Evolutionary conservation across 1,140 invertebrate species (phyloP).

Genomic region (Trachelipus rathkii): DNA sequence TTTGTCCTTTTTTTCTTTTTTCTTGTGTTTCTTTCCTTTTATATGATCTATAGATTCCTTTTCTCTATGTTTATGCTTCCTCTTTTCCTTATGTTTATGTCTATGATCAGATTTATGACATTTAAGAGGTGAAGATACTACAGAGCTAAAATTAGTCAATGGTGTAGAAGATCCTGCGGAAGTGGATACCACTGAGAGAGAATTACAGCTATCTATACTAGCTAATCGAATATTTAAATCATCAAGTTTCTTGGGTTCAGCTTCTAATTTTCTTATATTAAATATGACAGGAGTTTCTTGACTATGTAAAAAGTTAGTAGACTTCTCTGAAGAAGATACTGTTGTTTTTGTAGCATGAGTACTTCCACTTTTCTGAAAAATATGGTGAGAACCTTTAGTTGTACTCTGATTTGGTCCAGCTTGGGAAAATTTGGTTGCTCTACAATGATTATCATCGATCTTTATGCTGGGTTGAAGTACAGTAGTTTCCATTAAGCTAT

Average conservation of each 20-base stretch:
- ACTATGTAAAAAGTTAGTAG: not conserved
- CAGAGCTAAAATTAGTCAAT: not conserved
- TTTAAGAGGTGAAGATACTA: constrained; percentile 51
- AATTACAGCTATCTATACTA: constrained; percentile 25
- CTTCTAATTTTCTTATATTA: not conserved
- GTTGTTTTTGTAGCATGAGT: not conserved
- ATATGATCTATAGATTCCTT: constrained; percentile 50
- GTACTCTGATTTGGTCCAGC: not conserved
- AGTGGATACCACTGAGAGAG: constrained; percentile 27
- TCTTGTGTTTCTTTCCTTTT: too few relatives aligned
- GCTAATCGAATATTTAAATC: not conserved
- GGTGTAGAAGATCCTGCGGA: constrained; percentile 22
- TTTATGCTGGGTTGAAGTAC: not conserved
- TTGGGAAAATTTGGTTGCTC: not conserved
- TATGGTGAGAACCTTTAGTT: not conserved
- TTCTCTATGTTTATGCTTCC: constrained; percentile 60
- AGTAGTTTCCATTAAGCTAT: constrained; percentile 25
- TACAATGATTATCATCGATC: not conserved
- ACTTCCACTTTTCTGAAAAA: not conserved
- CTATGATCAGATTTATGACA: constrained; percentile 55
- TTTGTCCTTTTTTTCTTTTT: too few relatives aligned
- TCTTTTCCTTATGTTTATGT: constrained; percentile 41
- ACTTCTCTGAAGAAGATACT: not conserved
- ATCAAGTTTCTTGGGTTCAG: too few relatives aligned
- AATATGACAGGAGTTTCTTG: not conserved